Percentiles rank a stretch among this genome's conserved stretches.
phyloP scores from a whole-genome alignment of 2,113 vertebrate species.

The Anthoscopus minutus region DNA sequence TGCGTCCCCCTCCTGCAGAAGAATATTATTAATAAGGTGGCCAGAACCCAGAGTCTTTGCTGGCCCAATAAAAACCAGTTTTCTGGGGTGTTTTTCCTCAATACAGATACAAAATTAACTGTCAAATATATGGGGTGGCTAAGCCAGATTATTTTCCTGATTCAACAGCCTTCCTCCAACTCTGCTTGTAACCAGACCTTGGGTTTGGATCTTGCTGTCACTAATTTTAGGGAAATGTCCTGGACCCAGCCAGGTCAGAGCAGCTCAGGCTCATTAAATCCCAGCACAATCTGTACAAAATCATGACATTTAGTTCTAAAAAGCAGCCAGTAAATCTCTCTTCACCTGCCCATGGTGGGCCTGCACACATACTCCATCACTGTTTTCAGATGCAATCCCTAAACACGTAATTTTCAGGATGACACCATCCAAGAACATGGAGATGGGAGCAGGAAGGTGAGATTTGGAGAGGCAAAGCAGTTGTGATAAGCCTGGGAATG shows the following conservation, averaged over 20 bases:
- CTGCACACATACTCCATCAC: not conserved
- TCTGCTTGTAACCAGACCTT: not conserved
- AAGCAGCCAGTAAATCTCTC: not conserved
- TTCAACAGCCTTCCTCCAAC: not conserved
- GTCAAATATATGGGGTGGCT: not conserved
- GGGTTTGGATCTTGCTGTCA: not conserved
- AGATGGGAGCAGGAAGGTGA: not conserved
- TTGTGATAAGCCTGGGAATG: not conserved
- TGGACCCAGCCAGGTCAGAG: not conserved
- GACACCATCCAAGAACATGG: not conserved
- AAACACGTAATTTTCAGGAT: not conserved
- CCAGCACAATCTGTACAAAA: not conserved
- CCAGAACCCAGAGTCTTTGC: not conserved
- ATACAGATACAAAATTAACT: not conserved
- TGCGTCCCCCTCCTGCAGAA: not conserved
- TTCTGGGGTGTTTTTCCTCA: not conserved
- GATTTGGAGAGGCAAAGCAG: not conserved
- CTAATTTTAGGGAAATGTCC: not conserved
- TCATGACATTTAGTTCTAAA: not conserved
- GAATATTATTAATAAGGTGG: conserved; percentile 37
- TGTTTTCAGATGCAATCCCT: not conserved
- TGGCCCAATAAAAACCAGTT: not conserved
- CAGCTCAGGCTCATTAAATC: not conserved
- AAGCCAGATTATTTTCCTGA: not conserved
- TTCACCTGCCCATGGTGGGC: not conserved